Percentiles rank a stretch among this genome's conserved stretches.
phyloP scores from a whole-genome alignment of 2,888 invertebrate genomes.

The Copidosoma aretas region DNA sequence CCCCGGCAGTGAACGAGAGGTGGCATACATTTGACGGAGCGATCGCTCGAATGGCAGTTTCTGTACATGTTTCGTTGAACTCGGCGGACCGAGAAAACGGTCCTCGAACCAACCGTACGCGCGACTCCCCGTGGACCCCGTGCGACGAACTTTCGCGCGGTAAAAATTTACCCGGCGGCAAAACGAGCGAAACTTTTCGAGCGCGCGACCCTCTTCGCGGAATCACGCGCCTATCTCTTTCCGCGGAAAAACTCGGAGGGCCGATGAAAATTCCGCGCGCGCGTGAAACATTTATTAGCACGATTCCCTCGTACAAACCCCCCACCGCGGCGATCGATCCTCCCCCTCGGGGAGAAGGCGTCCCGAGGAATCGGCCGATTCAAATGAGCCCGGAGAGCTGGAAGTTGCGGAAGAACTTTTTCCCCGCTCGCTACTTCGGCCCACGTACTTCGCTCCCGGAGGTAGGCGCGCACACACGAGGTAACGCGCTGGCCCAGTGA shows the following conservation, averaged over 20 bases:
- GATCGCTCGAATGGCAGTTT: no score
- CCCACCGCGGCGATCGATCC: not conserved
- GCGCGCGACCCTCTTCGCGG: not conserved
- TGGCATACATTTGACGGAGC: no score
- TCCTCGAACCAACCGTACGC: no score
- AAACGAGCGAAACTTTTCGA: no score
- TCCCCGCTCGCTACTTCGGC: not conserved
- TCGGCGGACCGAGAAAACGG: no score
- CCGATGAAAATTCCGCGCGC: slow-evolving; percentile 2
- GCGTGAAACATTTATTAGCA: slow-evolving; percentile 38
- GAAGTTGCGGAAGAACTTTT: slow-evolving; percentile 29
- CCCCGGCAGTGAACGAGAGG: no score
- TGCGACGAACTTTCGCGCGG: no score
- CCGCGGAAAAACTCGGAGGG: slow-evolving; percentile 2
- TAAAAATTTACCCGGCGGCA: no score
- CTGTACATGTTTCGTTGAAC: no score
- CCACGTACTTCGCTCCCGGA: not conserved
- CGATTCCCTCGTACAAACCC: not conserved
- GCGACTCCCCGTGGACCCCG: no score
- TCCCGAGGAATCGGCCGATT: slow-evolving; percentile 30
- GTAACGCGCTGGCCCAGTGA: no score
- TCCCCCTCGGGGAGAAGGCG: not conserved
- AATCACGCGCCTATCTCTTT: not conserved
- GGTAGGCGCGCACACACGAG: not conserved
- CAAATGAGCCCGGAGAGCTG: slow-evolving; percentile 27